Evolutionary conservation across 2,888 invertebrate genomes (phyloP).

Genomic region (Lampropteryx suffumata): DNA sequence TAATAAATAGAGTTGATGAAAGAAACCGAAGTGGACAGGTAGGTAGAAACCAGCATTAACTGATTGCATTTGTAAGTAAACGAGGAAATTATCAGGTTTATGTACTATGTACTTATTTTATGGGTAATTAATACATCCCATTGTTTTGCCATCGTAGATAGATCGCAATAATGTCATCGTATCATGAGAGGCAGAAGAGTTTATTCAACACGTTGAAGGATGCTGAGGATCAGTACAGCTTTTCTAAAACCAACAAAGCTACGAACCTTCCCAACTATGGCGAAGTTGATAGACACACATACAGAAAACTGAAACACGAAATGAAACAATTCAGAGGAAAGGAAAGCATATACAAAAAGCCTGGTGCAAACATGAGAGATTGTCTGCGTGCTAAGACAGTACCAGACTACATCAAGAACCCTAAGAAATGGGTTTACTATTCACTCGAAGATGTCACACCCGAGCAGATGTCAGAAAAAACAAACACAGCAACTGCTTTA

Average conservation of each 20-base stretch:
- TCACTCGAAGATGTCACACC: slow-evolving; percentile 89
- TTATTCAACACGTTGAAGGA: slow-evolving; percentile 87
- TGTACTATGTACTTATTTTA: too few species aligned
- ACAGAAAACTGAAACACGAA: slow-evolving; percentile 71
- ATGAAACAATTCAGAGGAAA: slow-evolving; percentile 85
- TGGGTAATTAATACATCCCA: too few species aligned
- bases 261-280: slow-evolving; percentile 55
- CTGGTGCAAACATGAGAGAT: slow-evolving; percentile 84
- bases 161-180: slow-evolving; percentile 62
- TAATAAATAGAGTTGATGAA: too few species aligned
- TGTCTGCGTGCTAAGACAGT: slow-evolving; percentile 75
- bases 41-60: too few species aligned
- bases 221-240: slow-evolving; percentile 82
- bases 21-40: too few species aligned
- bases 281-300: slow-evolving; percentile 59
- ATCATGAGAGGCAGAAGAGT: slow-evolving; percentile 85
- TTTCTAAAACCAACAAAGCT: slow-evolving; percentile 60
- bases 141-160: slow-evolving; percentile 6
- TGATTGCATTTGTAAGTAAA: too few species aligned
- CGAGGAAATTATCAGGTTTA: too few species aligned
- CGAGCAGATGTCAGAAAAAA: slow-evolving; percentile 89
- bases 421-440: slow-evolving; percentile 92
- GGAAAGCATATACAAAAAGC: slow-evolving; percentile 91
- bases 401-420: slow-evolving; percentile 85
- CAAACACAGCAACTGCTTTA: slow-evolving; percentile 90